Percentiles rank a stretch among this genome's conserved stretches.
Conservation (phyloP, 2,113 vertebrate species). For the Erythrocercus mccallii region DNA sequence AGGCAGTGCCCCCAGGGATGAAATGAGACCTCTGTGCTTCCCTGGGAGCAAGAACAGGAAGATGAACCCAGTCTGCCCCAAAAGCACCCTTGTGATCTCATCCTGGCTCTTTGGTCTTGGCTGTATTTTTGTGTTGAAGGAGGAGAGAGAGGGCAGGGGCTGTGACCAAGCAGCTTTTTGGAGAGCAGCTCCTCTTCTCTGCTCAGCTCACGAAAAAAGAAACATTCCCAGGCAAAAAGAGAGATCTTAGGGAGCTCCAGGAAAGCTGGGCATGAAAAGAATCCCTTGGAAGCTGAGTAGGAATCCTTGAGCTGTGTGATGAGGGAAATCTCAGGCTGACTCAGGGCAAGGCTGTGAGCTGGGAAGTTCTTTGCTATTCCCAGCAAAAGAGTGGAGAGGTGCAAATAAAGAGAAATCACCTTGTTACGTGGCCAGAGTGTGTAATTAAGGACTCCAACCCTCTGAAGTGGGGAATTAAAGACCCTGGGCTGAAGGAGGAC, state of each 20-base stretch:
- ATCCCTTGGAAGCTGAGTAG: background rate
- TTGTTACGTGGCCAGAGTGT: background rate
- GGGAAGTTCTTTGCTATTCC: background rate
- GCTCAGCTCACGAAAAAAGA: background rate
- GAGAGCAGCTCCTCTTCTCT: background rate
- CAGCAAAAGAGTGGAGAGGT: background rate
- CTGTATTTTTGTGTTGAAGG: background rate
- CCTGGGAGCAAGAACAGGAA: background rate
- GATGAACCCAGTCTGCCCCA: background rate
- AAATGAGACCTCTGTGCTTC: background rate
- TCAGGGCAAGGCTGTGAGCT: background rate
- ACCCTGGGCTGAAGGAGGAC: background rate
- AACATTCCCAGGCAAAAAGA: background rate
- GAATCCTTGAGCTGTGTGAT: fast-evolving
- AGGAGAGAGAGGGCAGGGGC: background rate
- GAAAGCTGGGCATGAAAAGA: background rate
- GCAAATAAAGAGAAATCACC: background rate
- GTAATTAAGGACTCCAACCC: background rate
- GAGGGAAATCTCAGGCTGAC: background rate
- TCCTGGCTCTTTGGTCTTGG: background rate
- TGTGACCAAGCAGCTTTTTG: background rate
- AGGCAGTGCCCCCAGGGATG: background rate
- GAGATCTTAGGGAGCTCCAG: background rate
- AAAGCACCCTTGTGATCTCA: background rate
- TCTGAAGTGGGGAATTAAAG: background rate